Evolutionary conservation across 1,140 invertebrate species (phyloP), one percentile per base, ranked within the genome.

Genomic region (Coenobita brevimanus): DNA sequence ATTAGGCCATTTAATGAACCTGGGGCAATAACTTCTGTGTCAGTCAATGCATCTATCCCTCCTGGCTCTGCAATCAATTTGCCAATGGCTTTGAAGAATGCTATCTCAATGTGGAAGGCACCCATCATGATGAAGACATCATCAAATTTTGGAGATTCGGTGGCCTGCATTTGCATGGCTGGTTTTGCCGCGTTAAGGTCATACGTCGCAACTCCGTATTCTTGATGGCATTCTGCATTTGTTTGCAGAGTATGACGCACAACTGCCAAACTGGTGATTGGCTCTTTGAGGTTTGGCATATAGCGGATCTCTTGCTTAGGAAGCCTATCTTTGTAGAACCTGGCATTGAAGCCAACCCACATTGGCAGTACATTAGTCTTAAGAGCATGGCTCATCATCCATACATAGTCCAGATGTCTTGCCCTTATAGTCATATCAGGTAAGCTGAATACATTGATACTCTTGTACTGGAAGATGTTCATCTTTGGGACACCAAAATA

Each of bases 271-370:
- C 36, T 73, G 30, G 69, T 73, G 69, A 73, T 73, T n/a, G 69
- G 69, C 21, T 73, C n/a, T n/a, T 73, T 73, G 6, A 73, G 27
- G 36, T 73, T 73, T 3, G 69, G 69, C 69, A 73, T 73, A 21
- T 73, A 33, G 69, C 36, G 69, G 30, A 73, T 36, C 21, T 30
- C 69, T 36, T 73, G 69, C 69, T 73, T 73, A n/a, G 6, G 6
- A n/a, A 73, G 36, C 38, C 36, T 73, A 33, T 73, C 69, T 38
- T 73, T n/a, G 69, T 73, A 36, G 38, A 73, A 4, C 6, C 27
- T 8, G 6, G 69, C 27, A 73, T 73, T 73, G 30, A 73, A 73
- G 6, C 69, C 69, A 73, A 6, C 36, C 69, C 69, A 73, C 69
- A 73, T 73, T 73, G 69, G 69, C 2, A 73, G 17, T 15, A 10